Base-by-base conservation (phyloP, 2,797 vertebrate genomes). In the Halcyon smyrnensis region DNA sequence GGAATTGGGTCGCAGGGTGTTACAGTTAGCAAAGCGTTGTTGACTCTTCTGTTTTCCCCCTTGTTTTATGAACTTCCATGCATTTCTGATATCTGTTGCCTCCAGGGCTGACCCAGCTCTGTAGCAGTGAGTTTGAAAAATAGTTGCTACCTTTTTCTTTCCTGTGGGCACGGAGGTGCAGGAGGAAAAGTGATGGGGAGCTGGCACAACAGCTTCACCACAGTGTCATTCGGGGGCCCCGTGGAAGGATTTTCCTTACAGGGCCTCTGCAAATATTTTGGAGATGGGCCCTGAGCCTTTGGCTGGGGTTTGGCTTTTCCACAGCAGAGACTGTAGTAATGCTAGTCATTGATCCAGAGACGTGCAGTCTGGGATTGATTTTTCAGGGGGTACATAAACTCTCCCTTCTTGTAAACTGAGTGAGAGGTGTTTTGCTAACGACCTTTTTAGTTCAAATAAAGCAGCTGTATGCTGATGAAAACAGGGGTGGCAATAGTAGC, bases 251-350 rank as follows among this genome's bases (percentile, higher is more conserved):
- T 98, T 97, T 97, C 98, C 97, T 96, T 95, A 37, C 70, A 15
- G 96, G 97, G 97, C 98, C 98, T 97, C 97, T 93, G 92, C 95
- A 89, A 96, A 84, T 96, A 92, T 92, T 75, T 95, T 98, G 98
- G 98, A 98, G 95, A 83, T 80, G 95, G 80, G 97, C 98, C 97
- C 97, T 37, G 89, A 89, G 91, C 84, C 88, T 70, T 97, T 98
- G 98, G 98, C 98, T 90, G 78, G 74, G 69, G 27, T 75, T 56
- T 54, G 81, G 80, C 95, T 98, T 98, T 98, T 98, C 98, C 98
- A 74, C 63, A 97, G 95, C 60, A 70, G 93, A 96, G 94, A 45
- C 90, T 91, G 84, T 86, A 97, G 95, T 78, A 94, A 87, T 4
- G 13, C 97, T 88, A 50, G 53, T 96, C 96, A 97, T 88, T 93